phyloP scores from a whole-genome alignment of 1,140 invertebrate genomes.

The Stratiolaelaps scimitus region DNA sequence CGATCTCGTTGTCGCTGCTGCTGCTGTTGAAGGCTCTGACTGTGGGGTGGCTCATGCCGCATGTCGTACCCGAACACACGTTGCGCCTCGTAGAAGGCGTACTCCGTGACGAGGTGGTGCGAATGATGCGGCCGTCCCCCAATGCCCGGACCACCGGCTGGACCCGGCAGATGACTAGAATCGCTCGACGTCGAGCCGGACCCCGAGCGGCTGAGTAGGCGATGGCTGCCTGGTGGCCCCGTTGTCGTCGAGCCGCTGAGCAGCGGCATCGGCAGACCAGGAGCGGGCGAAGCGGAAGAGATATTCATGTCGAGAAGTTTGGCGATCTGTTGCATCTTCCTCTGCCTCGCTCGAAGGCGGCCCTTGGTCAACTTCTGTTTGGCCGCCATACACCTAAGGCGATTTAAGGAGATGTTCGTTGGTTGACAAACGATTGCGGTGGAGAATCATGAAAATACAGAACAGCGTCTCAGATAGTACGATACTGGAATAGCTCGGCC shows the following conservation, averaged over 20 bases:
- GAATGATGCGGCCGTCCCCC: too few relatives aligned
- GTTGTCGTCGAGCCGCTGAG: too few relatives aligned
- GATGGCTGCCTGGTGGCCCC: background rate
- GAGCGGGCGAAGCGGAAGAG: constrained; percentile 19
- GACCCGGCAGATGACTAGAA: constrained; percentile 10
- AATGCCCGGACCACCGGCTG: background rate
- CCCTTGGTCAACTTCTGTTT: constrained; percentile 63
- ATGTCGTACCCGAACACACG: constrained; percentile 3
- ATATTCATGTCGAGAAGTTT: constrained; percentile 62
- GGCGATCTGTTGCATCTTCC: constrained; percentile 89
- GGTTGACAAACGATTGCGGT: too few relatives aligned
- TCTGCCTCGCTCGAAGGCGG: constrained; percentile 79
- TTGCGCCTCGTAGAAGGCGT: constrained; percentile 19
- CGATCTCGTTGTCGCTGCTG: too few relatives aligned
- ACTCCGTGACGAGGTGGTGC: background rate
- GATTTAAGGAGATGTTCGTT: too few relatives aligned
- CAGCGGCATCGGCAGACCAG: background rate
- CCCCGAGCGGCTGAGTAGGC: background rate
- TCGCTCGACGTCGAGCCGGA: constrained; percentile 21
- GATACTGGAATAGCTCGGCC: too few relatives aligned
- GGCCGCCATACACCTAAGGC: constrained; percentile 46
- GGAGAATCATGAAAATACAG: too few relatives aligned
- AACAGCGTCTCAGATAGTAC: too few relatives aligned
- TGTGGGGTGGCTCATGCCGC: background rate
- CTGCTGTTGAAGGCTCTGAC: background rate